A percentile compares a stretch with the other conserved stretches of the same genome.
phyloP scores from a whole-genome alignment of 2,888 invertebrate genomes.

The Polydrusus cervinus region DNA sequence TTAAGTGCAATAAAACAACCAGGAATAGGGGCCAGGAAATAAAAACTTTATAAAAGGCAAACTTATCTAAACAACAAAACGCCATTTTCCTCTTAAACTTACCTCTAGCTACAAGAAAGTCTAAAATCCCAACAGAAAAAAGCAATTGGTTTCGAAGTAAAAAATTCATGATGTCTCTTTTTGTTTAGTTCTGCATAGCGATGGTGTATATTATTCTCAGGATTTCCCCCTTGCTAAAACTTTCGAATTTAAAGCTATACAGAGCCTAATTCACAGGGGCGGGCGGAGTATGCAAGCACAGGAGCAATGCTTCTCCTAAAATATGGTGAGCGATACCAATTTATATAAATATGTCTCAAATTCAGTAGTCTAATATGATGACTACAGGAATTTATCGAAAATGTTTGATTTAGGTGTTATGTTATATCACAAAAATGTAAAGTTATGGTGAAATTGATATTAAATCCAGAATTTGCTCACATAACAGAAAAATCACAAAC shows the following conservation, averaged over 20 bases:
- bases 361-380: no score
- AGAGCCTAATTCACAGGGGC: conserved; percentile 34
- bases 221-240: conserved; percentile 38
- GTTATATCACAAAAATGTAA: no score
- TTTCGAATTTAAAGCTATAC: conserved; percentile 39
- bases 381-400: no score
- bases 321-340: no score
- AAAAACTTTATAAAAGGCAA: conserved; percentile 32
- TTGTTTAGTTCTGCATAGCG: conserved; percentile 48
- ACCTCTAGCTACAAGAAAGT: background rate
- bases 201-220: conserved; percentile 43
- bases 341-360: no score
- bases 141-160: conserved; percentile 42
- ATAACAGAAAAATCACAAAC: no score
- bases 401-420: no score
- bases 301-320: no score
- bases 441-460: no score
- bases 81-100: conserved; percentile 39
- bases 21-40: background rate
- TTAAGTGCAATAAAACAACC: background rate
- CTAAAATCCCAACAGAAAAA: conserved; percentile 43
- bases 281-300: no score
- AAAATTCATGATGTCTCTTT: conserved; percentile 47
- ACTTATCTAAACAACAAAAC: conserved; percentile 37
- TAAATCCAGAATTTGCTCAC: no score